phyloP scores from a whole-genome alignment of 2,888 invertebrate species.

The Sminthurides aquaticus region DNA sequence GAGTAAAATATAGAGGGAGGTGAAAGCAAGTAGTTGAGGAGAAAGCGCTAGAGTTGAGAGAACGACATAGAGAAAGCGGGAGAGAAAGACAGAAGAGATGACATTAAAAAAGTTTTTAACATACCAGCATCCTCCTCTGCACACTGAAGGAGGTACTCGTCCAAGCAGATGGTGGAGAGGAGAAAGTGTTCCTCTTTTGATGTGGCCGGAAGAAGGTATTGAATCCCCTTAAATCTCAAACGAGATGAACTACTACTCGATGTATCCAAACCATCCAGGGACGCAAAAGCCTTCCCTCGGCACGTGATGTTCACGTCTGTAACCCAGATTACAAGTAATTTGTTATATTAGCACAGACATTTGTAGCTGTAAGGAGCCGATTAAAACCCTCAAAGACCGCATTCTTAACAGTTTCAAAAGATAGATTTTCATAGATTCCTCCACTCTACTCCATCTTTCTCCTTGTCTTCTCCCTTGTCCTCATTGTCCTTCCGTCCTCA shows the following conservation, averaged over 20 bases:
- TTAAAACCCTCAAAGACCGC: background rate
- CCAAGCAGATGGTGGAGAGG: slow-evolving; percentile 15
- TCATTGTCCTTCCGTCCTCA: too few relatives aligned
- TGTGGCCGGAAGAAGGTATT: slow-evolving; percentile 15
- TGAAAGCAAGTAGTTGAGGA: background rate
- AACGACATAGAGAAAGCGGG: background rate
- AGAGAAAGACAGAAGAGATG: background rate
- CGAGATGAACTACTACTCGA: slow-evolving; percentile 5
- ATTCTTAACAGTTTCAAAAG: background rate
- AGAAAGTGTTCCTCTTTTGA: slow-evolving; percentile 18
- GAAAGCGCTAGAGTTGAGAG: background rate
- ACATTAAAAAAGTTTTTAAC: background rate
- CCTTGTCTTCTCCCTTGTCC: too few relatives aligned
- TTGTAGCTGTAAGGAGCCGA: background rate
- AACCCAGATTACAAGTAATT: background rate
- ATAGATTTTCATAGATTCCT: too few relatives aligned
- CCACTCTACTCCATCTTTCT: too few relatives aligned
- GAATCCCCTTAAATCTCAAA: slow-evolving; percentile 20
- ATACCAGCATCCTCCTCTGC: background rate
- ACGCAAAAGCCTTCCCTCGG: slow-evolving; percentile 17
- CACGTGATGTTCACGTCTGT: slow-evolving; percentile 15
- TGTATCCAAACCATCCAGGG: slow-evolving; percentile 12
- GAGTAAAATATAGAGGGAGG: background rate
- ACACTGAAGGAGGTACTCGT: slow-evolving; percentile 13
- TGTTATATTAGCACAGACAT: background rate